These are phyloP conservation scores for Polymixis lichenea DNA, from an alignment of 2,888 invertebrate species.

Conservation along the genomic window DNA sequence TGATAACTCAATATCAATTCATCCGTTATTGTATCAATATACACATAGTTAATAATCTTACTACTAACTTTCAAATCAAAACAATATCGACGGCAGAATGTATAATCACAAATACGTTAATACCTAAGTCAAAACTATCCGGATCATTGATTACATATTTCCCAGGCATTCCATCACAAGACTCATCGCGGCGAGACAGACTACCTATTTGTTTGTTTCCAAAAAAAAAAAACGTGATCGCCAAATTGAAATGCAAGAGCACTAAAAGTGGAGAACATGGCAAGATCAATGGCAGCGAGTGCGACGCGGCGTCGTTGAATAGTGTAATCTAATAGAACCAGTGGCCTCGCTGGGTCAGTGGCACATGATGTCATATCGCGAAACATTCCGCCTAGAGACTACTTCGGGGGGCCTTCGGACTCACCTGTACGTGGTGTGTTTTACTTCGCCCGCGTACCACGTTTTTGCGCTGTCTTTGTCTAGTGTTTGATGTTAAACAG, in stretches of 20 bases:
- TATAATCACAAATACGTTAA: constrained; percentile 16
- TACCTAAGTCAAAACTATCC: constrained; percentile 17
- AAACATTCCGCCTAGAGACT: constrained; percentile 80
- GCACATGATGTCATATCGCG: constrained; percentile 86
- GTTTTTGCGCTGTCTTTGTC: constrained; percentile 66
- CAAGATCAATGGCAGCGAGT: constrained; percentile 69
- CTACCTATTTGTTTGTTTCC: constrained; percentile 60
- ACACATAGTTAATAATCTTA: neutral
- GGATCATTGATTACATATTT: constrained; percentile 53
- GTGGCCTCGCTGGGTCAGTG: constrained; percentile 88
- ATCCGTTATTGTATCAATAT: neutral
- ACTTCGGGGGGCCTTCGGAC: constrained; percentile 71
- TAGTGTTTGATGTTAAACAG: constrained; percentile 67
- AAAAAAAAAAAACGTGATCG: constrained; percentile 61
- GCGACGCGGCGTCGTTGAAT: constrained; percentile 66
- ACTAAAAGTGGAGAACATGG: constrained; percentile 57
- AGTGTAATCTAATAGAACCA: constrained; percentile 74
- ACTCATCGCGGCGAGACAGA: constrained; percentile 54
- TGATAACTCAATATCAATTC: constrained; percentile 20
- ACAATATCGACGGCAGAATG: neutral
- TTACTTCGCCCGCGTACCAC: constrained; percentile 66
- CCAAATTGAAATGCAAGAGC: constrained; percentile 65
- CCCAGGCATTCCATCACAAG: constrained; percentile 61
- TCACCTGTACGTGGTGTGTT: constrained; percentile 66
- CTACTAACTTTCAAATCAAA: constrained; percentile 3